Base-by-base conservation (phyloP, 2,113 vertebrate genomes). In the Catagonus wagneri region DNA sequence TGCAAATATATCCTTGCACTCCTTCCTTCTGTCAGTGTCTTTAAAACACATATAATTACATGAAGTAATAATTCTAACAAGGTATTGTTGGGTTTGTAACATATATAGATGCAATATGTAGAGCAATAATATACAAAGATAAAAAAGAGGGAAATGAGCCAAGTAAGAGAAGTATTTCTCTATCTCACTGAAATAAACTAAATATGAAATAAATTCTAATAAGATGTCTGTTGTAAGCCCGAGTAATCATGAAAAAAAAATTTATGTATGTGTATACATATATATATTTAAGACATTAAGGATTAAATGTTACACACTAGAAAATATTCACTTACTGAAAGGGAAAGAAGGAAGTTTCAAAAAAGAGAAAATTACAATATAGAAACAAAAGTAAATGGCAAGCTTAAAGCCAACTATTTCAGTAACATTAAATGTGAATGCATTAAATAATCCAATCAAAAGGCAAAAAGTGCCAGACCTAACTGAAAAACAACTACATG, bases 31-130 rank as follows among this genome's bases (percentile, higher is more conserved):
- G 19, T 23, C 44, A 58, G 34, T 10, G 17, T 80, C 27, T 91
- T 86, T 86, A 65, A 92, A 83, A 92, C 61, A 36, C 58, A 87
- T 36, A 71, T 20, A 91, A 69, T 63, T 92, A 95, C 6, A 80
- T 74, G 32, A 74, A 7, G 58, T 74, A 79, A 36, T 78, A 79
- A 91, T 66, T 66, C 34, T 65, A 86, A 79, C 7, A 91, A 91
- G 22, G 22, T 80, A 72, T 29, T 71, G 20, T 3, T 91, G 32
- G 44, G 32, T 85, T 61, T 84, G 16, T 36, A 61, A 86, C 44
- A 84, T 83, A 90, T 25, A 32, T 25, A 78, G 25, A 44, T 66
- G 56, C 12, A 58, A 17, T 58, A 65, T 36, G 4, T 34, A 80
- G 66, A 88, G 52, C 1, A 74, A 66, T 16, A 87, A 61, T 34